Evolutionary conservation across 2,888 invertebrate species (phyloP).

Genomic region (Drosophila anceps): DNA sequence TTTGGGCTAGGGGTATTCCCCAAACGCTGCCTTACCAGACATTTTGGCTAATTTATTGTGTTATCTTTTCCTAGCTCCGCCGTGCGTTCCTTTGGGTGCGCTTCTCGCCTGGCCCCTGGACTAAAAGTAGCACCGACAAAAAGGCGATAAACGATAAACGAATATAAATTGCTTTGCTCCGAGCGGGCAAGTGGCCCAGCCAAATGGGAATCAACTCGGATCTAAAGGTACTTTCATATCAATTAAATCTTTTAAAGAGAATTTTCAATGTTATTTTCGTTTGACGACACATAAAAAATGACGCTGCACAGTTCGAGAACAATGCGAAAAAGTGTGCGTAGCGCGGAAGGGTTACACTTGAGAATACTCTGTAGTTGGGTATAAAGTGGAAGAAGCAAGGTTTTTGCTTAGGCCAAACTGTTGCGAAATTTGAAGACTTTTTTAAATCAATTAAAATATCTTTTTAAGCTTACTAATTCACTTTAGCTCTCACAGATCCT

Average conservation of each 20-base stretch:
- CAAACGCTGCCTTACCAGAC: conserved; percentile 45
- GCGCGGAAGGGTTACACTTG: fast-evolving
- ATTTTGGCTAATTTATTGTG: conserved; percentile 65
- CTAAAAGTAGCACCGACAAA: conserved; percentile 45
- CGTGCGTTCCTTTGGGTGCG: conserved; percentile 45
- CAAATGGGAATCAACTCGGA: conserved; percentile 39
- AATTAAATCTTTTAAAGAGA: conserved; percentile 51
- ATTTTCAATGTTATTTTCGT: conserved; percentile 18
- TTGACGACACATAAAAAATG: conserved; percentile 30
- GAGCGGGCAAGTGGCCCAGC: conserved; percentile 45
- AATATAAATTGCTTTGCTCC: conserved; percentile 54
- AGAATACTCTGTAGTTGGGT: conserved; percentile 19
- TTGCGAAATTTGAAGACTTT: no score
- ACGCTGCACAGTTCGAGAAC: conserved; percentile 14
- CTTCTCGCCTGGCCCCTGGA: conserved; percentile 11
- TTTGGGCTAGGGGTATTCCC: conserved; percentile 47
- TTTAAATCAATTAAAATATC: background rate
- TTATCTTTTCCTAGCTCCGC: conserved; percentile 42
- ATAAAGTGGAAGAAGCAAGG: background rate
- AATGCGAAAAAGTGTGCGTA: conserved; percentile 12
- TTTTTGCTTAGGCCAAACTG: background rate
- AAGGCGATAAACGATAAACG: conserved; percentile 52
- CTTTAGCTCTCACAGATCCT: no score
- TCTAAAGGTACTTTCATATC: conserved; percentile 37
- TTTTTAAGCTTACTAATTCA: no score